These are phyloP conservation scores for Pimpla rufipes DNA, from an alignment of 2,888 invertebrate species.

Conservation along the genomic window DNA sequence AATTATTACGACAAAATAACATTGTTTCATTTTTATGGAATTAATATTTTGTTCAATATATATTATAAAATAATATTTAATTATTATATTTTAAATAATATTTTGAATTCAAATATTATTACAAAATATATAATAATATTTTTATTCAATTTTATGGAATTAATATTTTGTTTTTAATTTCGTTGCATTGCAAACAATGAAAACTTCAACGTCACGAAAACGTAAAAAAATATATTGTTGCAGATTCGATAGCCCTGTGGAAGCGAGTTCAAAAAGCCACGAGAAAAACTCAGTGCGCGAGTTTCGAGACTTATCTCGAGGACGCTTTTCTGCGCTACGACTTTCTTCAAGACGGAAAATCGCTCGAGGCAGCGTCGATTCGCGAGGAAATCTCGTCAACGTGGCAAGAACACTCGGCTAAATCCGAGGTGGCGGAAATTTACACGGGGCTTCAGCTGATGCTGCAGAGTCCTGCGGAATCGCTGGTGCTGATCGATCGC, in stretches of 20 bases:
- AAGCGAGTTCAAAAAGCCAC: constrained; percentile 81
- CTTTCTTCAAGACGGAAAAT: constrained; percentile 63
- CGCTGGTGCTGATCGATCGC: constrained; percentile 80
- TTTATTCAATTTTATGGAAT: no score
- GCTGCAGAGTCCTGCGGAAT: constrained; percentile 81
- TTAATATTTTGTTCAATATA: no score
- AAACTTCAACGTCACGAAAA: constrained; percentile 13
- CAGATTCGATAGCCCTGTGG: constrained; percentile 77
- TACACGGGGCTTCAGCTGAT: constrained; percentile 82
- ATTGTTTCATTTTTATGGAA: no score
- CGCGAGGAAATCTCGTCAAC: constrained; percentile 69
- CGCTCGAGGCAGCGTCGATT: constrained; percentile 59
- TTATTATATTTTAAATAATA: no score
- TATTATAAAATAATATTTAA: no score
- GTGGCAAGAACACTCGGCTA: constrained; percentile 77
- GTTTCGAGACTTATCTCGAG: constrained; percentile 79
- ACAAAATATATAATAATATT: no score
- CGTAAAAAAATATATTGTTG: constrained; percentile 40
- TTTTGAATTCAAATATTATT: no score
- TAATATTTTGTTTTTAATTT: no score
- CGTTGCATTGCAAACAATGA: no score
- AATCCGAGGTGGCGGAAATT: constrained; percentile 76
- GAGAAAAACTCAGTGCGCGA: constrained; percentile 80
- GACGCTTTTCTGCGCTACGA: constrained; percentile 79
- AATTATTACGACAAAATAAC: no score